Percentiles rank a stretch among this genome's conserved stretches.
Evolutionary conservation across 2,797 vertebrate species (phyloP).

Genomic region (Scarus forsteni): DNA sequence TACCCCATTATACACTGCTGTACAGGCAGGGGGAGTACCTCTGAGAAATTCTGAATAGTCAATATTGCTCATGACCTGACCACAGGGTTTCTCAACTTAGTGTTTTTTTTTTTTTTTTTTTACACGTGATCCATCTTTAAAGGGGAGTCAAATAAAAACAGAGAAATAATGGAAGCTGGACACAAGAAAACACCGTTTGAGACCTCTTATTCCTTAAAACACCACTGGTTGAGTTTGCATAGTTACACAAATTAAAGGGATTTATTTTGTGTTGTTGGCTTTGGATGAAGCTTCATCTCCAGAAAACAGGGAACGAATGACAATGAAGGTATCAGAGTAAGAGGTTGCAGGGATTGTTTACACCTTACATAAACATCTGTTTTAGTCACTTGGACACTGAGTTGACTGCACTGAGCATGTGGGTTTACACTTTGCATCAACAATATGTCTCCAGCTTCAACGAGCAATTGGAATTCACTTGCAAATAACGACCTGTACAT

Average conservation of each 20-base stretch:
- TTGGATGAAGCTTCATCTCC: slow-evolving; percentile 27
- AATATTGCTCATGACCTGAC: slow-evolving; percentile 14
- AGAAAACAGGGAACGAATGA: slow-evolving; percentile 11
- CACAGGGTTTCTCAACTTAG: slow-evolving; percentile 19
- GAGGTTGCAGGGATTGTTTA: neutral
- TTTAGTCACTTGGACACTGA: no score
- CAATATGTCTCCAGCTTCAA: no score
- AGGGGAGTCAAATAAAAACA: slow-evolving; percentile 1
- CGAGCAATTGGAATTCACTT: no score
- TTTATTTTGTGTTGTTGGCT: slow-evolving; percentile 8
- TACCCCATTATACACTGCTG: slow-evolving; percentile 25
- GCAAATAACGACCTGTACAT: no score
- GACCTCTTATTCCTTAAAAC: slow-evolving; percentile 1
- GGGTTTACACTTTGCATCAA: no score
- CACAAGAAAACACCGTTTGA: slow-evolving; percentile 23
- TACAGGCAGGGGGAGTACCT: slow-evolving; percentile 45
- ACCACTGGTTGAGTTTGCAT: slow-evolving; percentile 42
- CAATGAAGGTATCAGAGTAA: neutral
- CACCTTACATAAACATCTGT: no score
- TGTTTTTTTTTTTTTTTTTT: slow-evolving; percentile 32
- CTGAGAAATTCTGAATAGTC: neutral
- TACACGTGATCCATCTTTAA: slow-evolving; percentile 1
- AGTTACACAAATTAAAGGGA: slow-evolving; percentile 26
- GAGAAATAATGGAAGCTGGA: neutral
- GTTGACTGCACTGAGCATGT: no score